Percentiles rank a stretch among this genome's conserved stretches.
phyloP scores from a whole-genome alignment of 2,113 vertebrate genomes.

The Notarius lentiginosus region DNA sequence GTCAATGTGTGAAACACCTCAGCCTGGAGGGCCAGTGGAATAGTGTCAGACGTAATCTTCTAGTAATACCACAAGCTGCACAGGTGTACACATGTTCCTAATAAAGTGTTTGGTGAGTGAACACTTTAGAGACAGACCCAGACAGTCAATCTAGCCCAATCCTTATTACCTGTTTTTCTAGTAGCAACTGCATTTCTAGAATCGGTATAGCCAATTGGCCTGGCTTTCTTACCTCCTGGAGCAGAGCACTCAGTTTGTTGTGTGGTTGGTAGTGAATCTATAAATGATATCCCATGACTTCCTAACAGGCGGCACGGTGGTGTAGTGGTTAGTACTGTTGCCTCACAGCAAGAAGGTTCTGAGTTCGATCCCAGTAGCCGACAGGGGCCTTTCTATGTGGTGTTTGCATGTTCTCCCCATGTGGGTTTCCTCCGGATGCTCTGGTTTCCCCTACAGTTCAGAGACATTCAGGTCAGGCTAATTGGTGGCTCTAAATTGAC shows the following conservation, averaged over 20 bases:
- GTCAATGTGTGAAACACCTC: constrained; percentile 75
- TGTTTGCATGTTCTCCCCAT: too few species aligned
- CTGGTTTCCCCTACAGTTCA: too few species aligned
- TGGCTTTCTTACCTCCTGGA: background rate
- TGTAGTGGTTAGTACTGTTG: too few species aligned
- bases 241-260: background rate
- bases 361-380: too few species aligned
- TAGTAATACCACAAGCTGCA: constrained; percentile 62
- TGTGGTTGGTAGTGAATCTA: background rate
- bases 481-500: too few species aligned
- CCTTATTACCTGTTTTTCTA: background rate
- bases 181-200: background rate
- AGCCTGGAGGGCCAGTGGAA: constrained; percentile 56
- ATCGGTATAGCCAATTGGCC: background rate
- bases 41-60: constrained; percentile 64
- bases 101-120: background rate
- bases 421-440: too few species aligned
- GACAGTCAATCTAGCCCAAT: background rate
- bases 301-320: background rate
- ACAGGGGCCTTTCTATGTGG: too few species aligned
- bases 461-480: too few species aligned
- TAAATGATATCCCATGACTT: background rate
- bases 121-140: background rate
- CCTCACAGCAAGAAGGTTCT: too few species aligned
- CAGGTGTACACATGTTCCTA: too few species aligned